phyloP scores from a whole-genome alignment of 2,113 vertebrate species.

The Benitochromis conjunctus region DNA sequence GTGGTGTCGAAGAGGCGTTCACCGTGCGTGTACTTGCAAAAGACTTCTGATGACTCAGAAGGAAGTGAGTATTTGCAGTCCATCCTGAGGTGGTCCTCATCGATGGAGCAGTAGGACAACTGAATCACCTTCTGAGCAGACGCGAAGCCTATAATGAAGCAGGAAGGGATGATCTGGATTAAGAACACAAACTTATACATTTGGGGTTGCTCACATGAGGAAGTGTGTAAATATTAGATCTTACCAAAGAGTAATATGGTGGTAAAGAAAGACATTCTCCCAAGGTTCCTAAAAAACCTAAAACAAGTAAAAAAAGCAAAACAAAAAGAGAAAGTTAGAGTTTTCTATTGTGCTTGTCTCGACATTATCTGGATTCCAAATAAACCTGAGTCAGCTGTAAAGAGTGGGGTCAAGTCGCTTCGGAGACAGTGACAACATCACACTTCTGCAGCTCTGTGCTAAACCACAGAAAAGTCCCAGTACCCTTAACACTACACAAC shows the following conservation, averaged over 20 bases:
- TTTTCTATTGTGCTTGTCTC: background rate
- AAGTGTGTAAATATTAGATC: background rate
- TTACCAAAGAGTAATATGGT: constrained; percentile 68
- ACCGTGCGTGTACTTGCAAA: constrained; percentile 61
- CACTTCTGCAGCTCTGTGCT: background rate
- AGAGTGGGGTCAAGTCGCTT: constrained; percentile 2
- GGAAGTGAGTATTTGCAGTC: constrained; percentile 59
- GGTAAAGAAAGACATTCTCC: constrained; percentile 55
- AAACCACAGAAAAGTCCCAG: constrained; percentile 10
- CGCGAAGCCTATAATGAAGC: constrained; percentile 52
- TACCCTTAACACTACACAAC: background rate
- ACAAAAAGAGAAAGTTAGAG: background rate
- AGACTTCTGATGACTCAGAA: constrained; percentile 15
- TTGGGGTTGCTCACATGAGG: background rate
- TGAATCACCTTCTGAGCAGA: constrained; percentile 59
- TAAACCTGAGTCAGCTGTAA: constrained; percentile 11
- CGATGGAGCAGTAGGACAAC: constrained; percentile 58
- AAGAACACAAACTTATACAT: background rate
- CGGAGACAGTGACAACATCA: background rate
- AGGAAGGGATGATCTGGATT: background rate
- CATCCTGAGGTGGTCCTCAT: constrained; percentile 61
- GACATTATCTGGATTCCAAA: background rate
- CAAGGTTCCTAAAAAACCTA: constrained; percentile 19
- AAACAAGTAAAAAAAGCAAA: background rate
- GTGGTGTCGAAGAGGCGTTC: constrained; percentile 60